These are phyloP conservation scores for Bruchidius siliquastri DNA, from an alignment of 2,888 invertebrate genomes.

Conservation along the genomic window DNA sequence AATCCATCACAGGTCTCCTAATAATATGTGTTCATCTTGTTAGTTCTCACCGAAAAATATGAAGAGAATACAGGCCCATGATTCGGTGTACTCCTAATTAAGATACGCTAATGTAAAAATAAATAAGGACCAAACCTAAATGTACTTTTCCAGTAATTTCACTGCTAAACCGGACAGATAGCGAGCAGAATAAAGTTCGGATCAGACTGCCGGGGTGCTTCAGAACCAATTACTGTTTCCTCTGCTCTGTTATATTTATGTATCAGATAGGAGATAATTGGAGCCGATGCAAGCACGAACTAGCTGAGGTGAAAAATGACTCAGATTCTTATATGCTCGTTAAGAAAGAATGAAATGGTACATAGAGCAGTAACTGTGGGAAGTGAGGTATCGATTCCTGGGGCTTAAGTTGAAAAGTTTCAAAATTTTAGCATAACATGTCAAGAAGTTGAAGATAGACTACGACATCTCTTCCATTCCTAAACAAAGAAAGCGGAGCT, in stretches of 20 bases:
- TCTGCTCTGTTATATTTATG: slow-evolving; percentile 26
- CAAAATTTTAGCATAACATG: too few relatives aligned
- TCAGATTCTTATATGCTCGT: background rate
- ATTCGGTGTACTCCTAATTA: background rate
- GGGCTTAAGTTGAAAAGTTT: too few relatives aligned
- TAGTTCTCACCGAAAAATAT: too few relatives aligned
- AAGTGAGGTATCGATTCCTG: too few relatives aligned
- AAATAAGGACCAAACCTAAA: background rate
- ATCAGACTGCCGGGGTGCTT: slow-evolving; percentile 21
- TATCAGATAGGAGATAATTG: slow-evolving; percentile 25
- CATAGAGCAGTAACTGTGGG: too few relatives aligned
- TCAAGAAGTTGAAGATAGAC: too few relatives aligned
- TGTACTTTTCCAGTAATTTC: background rate
- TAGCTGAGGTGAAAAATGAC: background rate
- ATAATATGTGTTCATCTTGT: too few relatives aligned
- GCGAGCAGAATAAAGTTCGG: background rate
- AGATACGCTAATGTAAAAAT: background rate
- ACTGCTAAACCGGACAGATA: background rate
- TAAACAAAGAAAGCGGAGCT: too few relatives aligned
- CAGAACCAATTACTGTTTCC: slow-evolving; percentile 30
- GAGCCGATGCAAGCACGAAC: slow-evolving; percentile 1
- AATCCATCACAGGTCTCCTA: too few relatives aligned
- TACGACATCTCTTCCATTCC: too few relatives aligned
- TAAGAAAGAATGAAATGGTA: background rate
- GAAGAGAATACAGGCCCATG: too few relatives aligned